Conservation (phyloP, 2,113 vertebrate genomes). For the Peucedramus taeniatus region DNA sequence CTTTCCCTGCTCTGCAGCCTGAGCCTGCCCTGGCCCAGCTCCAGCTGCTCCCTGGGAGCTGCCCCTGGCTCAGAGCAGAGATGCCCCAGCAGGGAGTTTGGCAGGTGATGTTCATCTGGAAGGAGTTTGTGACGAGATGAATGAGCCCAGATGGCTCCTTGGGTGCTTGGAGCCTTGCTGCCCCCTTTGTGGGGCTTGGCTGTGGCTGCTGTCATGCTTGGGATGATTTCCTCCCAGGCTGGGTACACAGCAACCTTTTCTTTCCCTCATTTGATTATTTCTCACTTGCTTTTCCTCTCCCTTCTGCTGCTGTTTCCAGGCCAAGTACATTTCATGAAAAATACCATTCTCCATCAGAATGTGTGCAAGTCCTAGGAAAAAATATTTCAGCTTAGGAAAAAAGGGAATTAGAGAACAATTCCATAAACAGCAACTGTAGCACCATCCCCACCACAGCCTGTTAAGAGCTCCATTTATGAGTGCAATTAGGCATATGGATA, state of each 20-base stretch:
- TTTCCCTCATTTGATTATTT: neutral
- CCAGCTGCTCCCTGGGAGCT: neutral
- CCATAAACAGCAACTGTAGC: slow-evolving; percentile 45
- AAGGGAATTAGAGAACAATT: slow-evolving; percentile 39
- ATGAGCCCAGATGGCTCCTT: neutral
- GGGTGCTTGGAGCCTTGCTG: neutral
- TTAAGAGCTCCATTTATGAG: slow-evolving; percentile 52
- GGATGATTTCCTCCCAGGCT: neutral
- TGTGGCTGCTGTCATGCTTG: neutral
- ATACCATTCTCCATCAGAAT: neutral
- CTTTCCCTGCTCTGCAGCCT: neutral
- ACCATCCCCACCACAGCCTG: neutral
- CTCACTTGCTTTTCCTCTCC: neutral
- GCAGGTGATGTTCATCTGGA: neutral
- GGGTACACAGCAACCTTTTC: neutral
- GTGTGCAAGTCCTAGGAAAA: neutral
- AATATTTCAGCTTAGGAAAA: slow-evolving; percentile 8
- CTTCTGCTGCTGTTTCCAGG: slow-evolving; percentile 10
- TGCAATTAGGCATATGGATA: slow-evolving; percentile 63
- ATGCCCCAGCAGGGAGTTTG: neutral
- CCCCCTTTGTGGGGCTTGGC: neutral
- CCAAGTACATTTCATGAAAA: neutral
- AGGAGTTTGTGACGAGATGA: neutral
- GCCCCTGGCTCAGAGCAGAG: neutral
- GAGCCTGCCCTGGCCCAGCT: neutral